These are phyloP conservation scores for Proterorhinus semilunaris DNA, from an alignment of 2,113 vertebrate species.

Conservation along the genomic window DNA sequence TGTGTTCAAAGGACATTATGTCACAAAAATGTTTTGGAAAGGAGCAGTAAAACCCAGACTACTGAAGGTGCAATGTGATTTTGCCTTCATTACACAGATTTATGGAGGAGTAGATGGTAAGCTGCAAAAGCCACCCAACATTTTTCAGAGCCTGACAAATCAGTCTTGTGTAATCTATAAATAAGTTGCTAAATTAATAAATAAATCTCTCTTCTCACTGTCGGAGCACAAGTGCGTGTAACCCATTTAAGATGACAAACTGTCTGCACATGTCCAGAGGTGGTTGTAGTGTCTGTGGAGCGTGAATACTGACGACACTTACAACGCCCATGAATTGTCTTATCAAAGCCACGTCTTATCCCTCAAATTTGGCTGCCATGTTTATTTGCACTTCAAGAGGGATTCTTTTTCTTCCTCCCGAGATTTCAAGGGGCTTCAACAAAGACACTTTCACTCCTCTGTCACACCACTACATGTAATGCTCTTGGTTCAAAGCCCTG, in stretches of 20 bases:
- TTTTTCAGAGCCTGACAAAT: slow-evolving; percentile 24
- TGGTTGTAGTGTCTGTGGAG: slow-evolving; percentile 40
- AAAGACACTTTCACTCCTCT: slow-evolving; percentile 28
- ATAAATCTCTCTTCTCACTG: slow-evolving; percentile 12
- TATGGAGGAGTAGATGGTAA: slow-evolving; percentile 2
- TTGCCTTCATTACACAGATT: neutral
- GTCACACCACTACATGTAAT: slow-evolving; percentile 29
- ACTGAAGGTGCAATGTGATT: neutral
- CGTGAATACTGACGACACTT: slow-evolving; percentile 49
- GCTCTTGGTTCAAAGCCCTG: slow-evolving; percentile 31
- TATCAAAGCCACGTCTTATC: slow-evolving; percentile 44
- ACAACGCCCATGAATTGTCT: slow-evolving; percentile 43
- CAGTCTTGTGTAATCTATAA: slow-evolving; percentile 17
- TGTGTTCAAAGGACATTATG: neutral
- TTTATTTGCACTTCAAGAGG: slow-evolving; percentile 57
- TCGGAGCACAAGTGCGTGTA: slow-evolving; percentile 16
- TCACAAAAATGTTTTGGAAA: no score
- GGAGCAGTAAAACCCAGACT: no score
- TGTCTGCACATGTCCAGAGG: slow-evolving; percentile 48
- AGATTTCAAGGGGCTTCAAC: slow-evolving; percentile 24
- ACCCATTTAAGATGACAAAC: slow-evolving; percentile 54
- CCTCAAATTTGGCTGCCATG: slow-evolving; percentile 32
- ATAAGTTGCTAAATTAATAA: slow-evolving; percentile 35
- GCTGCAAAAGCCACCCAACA: slow-evolving; percentile 2
- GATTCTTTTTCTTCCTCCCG: slow-evolving; percentile 16